Base-by-base conservation (phyloP, 2,888 invertebrate species). In the Dascillus cervinus region DNA sequence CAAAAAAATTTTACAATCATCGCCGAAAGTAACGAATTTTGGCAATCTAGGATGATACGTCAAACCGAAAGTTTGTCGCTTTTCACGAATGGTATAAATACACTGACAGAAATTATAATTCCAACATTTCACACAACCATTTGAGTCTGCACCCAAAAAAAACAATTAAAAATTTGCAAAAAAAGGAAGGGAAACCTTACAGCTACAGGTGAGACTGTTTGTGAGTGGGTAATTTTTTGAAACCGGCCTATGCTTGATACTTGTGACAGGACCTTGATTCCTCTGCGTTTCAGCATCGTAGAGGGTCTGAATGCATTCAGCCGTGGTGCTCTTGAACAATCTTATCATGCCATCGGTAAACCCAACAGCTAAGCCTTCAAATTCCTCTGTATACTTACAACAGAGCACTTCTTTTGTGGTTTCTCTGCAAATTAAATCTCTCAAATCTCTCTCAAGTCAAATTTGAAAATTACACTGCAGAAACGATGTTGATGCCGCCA, bases 91-190 rank as follows among this genome's bases (percentile, higher is more conserved):
- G 1, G 77, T 77, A 43, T 75, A 77, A 19, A 79, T 51, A 49
- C 79, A 79, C 46, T 74, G 72, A 13, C 70, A 68, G 43, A 72
- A 75, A 50, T 73, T 71, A 53, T 76, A 77, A 56, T 78, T 75
- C 79, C 79, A 82, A 48, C 75, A 75, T 62, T 79, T 80, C 4
- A 82, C 71, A 48, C 69, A 72, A 19, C 81, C 81, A 47, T 75
- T 76, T 3, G 75, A 71, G 67, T 81, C 81, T 79, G 49, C 4
- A 24, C 19, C 19, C 5, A n/a, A n/a, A n/a, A n/a, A 19, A 6
- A 6, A 8, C 8, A 19, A 27, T 14, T 10, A 20, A 27, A 2
- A 20, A 17, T 12, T 13, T 22, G 24, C 13, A 8, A 13, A n/a
- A n/a, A n/a, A n/a, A n/a, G n/a, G n/a, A n/a, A n/a, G 12, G 11